Percentiles rank a stretch among this genome's conserved stretches.
Evolutionary conservation across 1,140 invertebrate genomes (phyloP).

Genomic region (Tyrophagus putrescentiae): DNA sequence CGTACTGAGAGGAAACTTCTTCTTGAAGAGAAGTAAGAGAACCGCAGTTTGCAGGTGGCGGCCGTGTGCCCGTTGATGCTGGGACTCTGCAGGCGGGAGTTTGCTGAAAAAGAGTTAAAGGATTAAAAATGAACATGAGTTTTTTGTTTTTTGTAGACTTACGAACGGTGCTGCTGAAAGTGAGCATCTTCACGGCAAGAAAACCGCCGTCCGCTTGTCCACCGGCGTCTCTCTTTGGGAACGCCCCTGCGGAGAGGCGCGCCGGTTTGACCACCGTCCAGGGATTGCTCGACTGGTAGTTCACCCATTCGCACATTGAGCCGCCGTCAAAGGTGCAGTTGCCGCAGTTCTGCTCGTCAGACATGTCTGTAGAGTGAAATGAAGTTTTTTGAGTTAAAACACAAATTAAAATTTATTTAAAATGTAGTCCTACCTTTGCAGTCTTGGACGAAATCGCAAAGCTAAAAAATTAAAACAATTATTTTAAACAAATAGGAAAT

Average conservation of each 20-base stretch:
- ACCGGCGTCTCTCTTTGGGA: neutral
- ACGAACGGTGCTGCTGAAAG: no score
- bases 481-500: no score
- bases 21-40: neutral
- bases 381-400: no score
- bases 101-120: no score
- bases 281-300: no score
- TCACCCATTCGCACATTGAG: constrained; percentile 22
- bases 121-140: no score
- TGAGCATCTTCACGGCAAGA: no score
- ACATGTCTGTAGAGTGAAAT: no score
- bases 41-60: neutral
- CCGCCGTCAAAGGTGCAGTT: constrained; percentile 23
- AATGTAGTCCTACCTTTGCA: neutral
- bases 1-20: neutral
- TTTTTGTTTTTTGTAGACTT: no score
- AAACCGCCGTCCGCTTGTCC: neutral
- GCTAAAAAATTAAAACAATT: no score
- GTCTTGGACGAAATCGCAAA: constrained; percentile 2
- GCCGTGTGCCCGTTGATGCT: neutral
- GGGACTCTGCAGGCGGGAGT: neutral
- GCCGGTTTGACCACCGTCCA: constrained; percentile 10
- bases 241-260: neutral
- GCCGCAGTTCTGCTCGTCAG: constrained; percentile 5
- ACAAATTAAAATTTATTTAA: no score